Evolutionary conservation across 2,797 vertebrate species (phyloP), one percentile per base, ranked within the genome.

Genomic region (Enoplosus armatus): DNA sequence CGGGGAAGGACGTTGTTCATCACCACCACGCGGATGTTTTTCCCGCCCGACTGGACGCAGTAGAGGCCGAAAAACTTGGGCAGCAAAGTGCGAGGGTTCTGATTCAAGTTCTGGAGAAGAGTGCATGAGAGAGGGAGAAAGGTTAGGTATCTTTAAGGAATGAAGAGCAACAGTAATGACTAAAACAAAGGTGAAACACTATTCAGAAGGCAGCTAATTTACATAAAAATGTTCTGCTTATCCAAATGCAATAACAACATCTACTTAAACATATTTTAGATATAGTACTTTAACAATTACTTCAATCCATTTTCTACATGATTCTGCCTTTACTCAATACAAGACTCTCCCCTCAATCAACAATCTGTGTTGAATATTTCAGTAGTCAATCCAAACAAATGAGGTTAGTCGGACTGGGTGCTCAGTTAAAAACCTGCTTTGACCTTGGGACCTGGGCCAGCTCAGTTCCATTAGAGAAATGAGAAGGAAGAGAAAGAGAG

Each of bases 31-130:
- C 98, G 97, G 90, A 99, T 99, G 92, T 99, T 99, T 93, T 99
- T 99, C 61, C 98, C 98, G 0, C 98, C 98, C 0, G 98, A 99
- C 78, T 99, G 98, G 88, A 99, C 97, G 0, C 98, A 99, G 93
- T 99, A 99, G 62, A 99, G 96, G 84, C 98, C 98, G 0, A 98
- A 99, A 71, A 99, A 99, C 93, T 99, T 99, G 75, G 98, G 98
- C 90, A 99, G 95, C 90, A 99, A 93, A 0, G 98, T 99, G 85
- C 98, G 96, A 2, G 98, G 98, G 90, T 99, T 99, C 94, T 99
- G 98, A 92, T 99, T 99, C 91, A 99, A 93, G 91, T 99, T 99
- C 98, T 99, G 92, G 16, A 65, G 24, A n/a, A 47, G 45, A 31
- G 41, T 0, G 43, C 2, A 48, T 1, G 18, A 39, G 18, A 29